These are phyloP conservation scores for Acleris cristana DNA, from an alignment of 2,888 invertebrate genomes.

Conservation along the genomic window DNA sequence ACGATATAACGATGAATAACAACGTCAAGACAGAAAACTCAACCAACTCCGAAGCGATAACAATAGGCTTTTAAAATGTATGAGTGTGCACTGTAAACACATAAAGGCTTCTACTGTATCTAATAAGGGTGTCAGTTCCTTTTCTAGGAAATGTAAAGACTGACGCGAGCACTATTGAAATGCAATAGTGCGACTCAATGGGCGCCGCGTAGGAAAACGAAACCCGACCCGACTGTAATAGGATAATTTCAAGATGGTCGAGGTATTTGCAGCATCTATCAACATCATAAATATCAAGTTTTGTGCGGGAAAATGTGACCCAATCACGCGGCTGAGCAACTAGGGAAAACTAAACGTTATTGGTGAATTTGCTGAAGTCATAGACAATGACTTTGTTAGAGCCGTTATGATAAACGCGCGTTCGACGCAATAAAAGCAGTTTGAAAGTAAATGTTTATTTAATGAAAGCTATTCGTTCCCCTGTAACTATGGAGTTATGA, in stretches of 20 bases:
- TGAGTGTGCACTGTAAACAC: conserved; percentile 3
- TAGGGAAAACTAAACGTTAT: background rate
- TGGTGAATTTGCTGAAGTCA: background rate
- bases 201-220: background rate
- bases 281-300: conserved; percentile 8
- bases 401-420: conserved; percentile 2
- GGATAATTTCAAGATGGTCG: conserved; percentile 11
- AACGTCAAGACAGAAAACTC: background rate
- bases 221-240: conserved; percentile 13
- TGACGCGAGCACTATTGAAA: background rate
- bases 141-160: conserved; percentile 4
- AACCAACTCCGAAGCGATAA: background rate
- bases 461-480: conserved; percentile 56
- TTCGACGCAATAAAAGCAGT: conserved; percentile 55
- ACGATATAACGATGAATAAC: conserved; percentile 2
- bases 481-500: conserved; percentile 39
- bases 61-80: conserved; percentile 24
- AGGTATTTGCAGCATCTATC: conserved; percentile 20
- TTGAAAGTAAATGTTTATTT: conserved; percentile 60
- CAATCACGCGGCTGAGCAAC: background rate
- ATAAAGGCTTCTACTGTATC: conserved; percentile 21
- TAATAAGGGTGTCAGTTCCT: conserved; percentile 17
- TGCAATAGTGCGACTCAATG: conserved; percentile 8
- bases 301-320: conserved; percentile 2
- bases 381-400: conserved; percentile 1